phyloP scores from a whole-genome alignment of 2,888 invertebrate genomes.

The Tenodera sinensis region DNA sequence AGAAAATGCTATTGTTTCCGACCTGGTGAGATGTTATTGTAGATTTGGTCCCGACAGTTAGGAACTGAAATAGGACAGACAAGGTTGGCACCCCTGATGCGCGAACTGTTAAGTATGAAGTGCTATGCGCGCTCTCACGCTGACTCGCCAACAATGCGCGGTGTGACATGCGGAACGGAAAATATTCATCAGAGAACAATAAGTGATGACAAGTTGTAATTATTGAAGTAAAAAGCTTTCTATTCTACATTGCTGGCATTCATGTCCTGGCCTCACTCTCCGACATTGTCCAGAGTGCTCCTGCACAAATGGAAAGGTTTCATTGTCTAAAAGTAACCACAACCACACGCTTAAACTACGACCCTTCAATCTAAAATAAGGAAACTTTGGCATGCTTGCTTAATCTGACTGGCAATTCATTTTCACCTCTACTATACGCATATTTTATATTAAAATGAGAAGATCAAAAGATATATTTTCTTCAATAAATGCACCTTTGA shows the following conservation, averaged over 20 bases:
- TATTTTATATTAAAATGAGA: too few relatives aligned
- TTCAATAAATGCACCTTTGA: too few relatives aligned
- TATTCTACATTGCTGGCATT: background rate
- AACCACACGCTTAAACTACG: background rate
- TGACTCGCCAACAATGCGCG: background rate
- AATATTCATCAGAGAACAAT: conserved; percentile 3
- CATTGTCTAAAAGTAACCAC: background rate
- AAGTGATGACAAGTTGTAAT: conserved; percentile 17
- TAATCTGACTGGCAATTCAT: too few relatives aligned
- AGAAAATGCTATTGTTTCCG: too few relatives aligned
- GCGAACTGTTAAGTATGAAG: background rate
- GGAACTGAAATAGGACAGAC: too few relatives aligned
- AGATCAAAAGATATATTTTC: too few relatives aligned
- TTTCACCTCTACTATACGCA: too few relatives aligned
- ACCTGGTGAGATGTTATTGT: too few relatives aligned
- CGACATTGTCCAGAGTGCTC: background rate
- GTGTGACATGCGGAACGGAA: background rate
- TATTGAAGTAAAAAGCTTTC: conserved; percentile 1
- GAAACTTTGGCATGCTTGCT: too few relatives aligned
- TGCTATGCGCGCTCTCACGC: background rate
- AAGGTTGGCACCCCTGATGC: background rate
- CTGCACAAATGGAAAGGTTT: background rate
- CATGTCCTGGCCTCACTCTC: background rate
- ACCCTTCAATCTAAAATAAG: too few relatives aligned
- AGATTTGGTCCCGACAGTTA: too few relatives aligned